Conservation (phyloP, 2,113 vertebrate genomes). For the Brachionichthys hirsutus region DNA sequence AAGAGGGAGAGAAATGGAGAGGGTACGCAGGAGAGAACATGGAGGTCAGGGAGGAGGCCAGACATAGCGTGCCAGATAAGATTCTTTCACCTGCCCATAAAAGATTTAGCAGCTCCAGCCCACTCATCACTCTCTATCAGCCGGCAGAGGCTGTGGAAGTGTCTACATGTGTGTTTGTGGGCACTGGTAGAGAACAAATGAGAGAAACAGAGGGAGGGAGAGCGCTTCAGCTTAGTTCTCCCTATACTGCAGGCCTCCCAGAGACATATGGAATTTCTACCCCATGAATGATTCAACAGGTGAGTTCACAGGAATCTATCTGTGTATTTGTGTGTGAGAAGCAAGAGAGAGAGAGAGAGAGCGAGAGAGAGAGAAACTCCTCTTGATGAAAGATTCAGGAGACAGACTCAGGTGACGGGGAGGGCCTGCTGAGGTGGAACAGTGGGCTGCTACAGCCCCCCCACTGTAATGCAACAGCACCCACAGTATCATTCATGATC, state of each 20-base stretch:
- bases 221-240: constrained; percentile 31
- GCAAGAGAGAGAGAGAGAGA: neutral
- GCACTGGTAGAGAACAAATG: constrained; percentile 2
- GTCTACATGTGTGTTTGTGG: constrained; percentile 41
- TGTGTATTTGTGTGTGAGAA: constrained; percentile 1
- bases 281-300: constrained; percentile 74
- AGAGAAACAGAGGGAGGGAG: constrained; percentile 15
- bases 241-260: constrained; percentile 48
- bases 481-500: constrained; percentile 62
- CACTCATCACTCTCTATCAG: constrained; percentile 68
- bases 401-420: constrained; percentile 71
- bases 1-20: constrained; percentile 18
- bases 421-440: constrained; percentile 72
- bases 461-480: constrained; percentile 55
- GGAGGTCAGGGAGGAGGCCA: constrained; percentile 63
- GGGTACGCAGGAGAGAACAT: constrained; percentile 41
- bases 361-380: constrained; percentile 15
- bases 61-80: constrained; percentile 68
- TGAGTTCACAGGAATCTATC: constrained; percentile 16
- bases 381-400: constrained; percentile 75
- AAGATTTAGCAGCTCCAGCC: constrained; percentile 70
- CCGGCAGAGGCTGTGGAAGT: constrained; percentile 46
- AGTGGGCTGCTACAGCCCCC: constrained; percentile 63
- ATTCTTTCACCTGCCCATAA: constrained; percentile 73
- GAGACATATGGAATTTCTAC: constrained; percentile 67